Evolutionary conservation across 2,888 invertebrate genomes (phyloP).

Genomic region (Sympetrum striolatum): DNA sequence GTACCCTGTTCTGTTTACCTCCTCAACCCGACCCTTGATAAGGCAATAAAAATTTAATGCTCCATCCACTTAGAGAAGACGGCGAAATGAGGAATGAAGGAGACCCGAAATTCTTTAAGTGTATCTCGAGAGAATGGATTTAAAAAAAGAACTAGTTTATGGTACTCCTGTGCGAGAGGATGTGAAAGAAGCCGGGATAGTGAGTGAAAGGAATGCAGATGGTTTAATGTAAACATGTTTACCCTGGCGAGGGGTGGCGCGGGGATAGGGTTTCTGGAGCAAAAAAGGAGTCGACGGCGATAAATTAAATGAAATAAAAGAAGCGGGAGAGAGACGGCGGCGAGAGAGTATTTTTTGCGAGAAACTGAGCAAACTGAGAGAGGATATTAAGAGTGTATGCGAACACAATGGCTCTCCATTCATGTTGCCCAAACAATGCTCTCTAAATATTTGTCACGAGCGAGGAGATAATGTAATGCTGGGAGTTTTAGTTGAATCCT

Average conservation of each 20-base stretch:
- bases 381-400: background rate
- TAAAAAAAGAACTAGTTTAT: background rate
- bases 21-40: background rate
- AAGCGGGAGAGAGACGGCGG: background rate
- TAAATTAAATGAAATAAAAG: background rate
- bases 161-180: background rate
- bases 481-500: too few relatives aligned
- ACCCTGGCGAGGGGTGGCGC: background rate
- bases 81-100: background rate
- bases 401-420: too few relatives aligned
- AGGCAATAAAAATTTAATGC: background rate
- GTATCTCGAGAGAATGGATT: background rate
- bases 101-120: background rate
- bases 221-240: background rate
- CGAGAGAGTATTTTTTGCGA: background rate
- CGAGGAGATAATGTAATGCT: too few relatives aligned
- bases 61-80: background rate
- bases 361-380: background rate
- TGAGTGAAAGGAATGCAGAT: background rate
- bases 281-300: background rate
- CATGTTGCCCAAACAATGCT: too few relatives aligned
- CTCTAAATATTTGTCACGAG: too few relatives aligned
- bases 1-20: too few relatives aligned
- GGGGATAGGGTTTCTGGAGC: background rate
- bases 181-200: background rate